Evolutionary conservation across 2,797 vertebrate genomes (phyloP).

Genomic region (Enteromius argenteus): DNA sequence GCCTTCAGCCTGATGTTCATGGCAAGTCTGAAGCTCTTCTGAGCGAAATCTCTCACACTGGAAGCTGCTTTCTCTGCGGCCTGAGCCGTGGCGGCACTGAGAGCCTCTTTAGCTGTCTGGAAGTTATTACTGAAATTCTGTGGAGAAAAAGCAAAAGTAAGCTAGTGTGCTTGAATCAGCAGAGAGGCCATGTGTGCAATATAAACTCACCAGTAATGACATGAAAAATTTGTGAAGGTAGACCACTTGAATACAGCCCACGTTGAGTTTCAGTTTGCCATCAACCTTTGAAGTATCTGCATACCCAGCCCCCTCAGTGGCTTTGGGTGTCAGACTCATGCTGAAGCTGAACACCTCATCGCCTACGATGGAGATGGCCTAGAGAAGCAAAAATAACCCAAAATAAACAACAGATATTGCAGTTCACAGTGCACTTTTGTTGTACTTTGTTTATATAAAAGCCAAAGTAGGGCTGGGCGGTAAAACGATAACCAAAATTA

Average conservation of each 20-base stretch:
- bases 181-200: not conserved
- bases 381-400: conserved; percentile 16
- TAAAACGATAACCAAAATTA: not conserved
- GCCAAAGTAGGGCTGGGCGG: not conserved
- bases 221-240: conserved; percentile 94
- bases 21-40: conserved; percentile 89
- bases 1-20: conserved; percentile 90
- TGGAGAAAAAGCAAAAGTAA: conserved; percentile 1
- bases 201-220: conserved; percentile 89
- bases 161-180: not conserved
- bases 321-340: conserved; percentile 87
- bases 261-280: conserved; percentile 87
- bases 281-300: conserved; percentile 87
- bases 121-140: conserved; percentile 87
- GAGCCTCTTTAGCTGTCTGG: conserved; percentile 86
- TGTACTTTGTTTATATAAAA: not conserved
- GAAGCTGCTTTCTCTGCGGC: conserved; percentile 93
- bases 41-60: conserved; percentile 89
- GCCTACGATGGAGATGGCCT: conserved; percentile 93
- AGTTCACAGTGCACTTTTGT: not conserved
- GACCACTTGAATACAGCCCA: conserved; percentile 94
- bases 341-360: conserved; percentile 94
- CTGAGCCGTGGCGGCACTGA: conserved; percentile 89
- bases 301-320: conserved; percentile 88
- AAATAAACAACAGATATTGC: not conserved